Percentiles rank a stretch among this genome's conserved stretches.
Conservation (phyloP, 2,113 vertebrate genomes). For the Syngnathus scovelli region DNA sequence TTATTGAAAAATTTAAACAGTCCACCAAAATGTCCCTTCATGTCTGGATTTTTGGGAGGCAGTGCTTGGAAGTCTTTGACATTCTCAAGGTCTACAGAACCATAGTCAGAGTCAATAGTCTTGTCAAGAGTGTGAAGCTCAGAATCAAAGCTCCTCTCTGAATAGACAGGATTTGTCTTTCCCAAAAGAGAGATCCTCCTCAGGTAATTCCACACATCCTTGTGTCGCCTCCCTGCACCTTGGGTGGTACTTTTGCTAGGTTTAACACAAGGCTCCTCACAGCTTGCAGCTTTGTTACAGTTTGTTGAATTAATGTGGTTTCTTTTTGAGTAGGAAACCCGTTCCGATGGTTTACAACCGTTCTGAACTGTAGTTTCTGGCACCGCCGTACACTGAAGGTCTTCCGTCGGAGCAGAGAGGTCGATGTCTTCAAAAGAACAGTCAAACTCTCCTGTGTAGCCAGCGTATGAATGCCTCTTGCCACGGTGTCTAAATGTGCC, state of each 20-base stretch:
- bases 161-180: slow-evolving; percentile 67
- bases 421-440: slow-evolving; percentile 81
- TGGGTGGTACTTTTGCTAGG: slow-evolving; percentile 58
- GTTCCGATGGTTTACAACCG: slow-evolving; percentile 65
- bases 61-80: slow-evolving; percentile 68
- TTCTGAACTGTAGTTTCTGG: slow-evolving; percentile 59
- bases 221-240: slow-evolving; percentile 65
- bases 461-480: slow-evolving; percentile 83
- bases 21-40: slow-evolving; percentile 78
- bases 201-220: slow-evolving; percentile 85
- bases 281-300: slow-evolving; percentile 57
- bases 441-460: slow-evolving; percentile 77
- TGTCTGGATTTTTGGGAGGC: slow-evolving; percentile 53
- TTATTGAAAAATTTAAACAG: slow-evolving; percentile 82
- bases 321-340: slow-evolving; percentile 59
- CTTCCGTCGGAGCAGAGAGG: slow-evolving; percentile 65
- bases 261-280: slow-evolving; percentile 65
- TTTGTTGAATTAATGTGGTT: slow-evolving; percentile 65
- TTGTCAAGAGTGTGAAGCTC: slow-evolving; percentile 72
- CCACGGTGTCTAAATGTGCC: slow-evolving; percentile 63
- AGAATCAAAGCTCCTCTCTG: slow-evolving; percentile 74
- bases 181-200: slow-evolving; percentile 78
- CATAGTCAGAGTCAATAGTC: slow-evolving; percentile 71
- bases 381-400: slow-evolving; percentile 55
- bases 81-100: slow-evolving; percentile 71